Evolutionary conservation across 2,113 vertebrate genomes (phyloP).

Genomic region (Pyrgilauda ruficollis): DNA sequence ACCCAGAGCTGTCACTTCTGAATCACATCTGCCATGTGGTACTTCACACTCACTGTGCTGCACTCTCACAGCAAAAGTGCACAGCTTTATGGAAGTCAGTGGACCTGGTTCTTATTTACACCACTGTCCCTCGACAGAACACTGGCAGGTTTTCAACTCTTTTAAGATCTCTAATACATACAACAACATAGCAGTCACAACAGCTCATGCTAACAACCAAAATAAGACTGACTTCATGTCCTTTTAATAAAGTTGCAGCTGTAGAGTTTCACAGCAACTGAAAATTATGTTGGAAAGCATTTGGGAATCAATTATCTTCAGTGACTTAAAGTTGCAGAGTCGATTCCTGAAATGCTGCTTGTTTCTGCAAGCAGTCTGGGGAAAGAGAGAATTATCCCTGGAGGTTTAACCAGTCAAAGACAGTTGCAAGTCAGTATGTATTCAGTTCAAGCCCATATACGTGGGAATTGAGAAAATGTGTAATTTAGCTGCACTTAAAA

Average conservation of each 20-base stretch:
- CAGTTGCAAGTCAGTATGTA: background rate
- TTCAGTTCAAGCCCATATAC: background rate
- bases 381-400: background rate
- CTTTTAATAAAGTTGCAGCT: background rate
- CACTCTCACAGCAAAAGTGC: background rate
- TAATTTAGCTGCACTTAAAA: background rate
- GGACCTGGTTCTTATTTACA: background rate
- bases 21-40: background rate
- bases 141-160: background rate
- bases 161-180: background rate
- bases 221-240: background rate
- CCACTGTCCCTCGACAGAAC: background rate
- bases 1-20: background rate
- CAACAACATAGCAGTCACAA: background rate
- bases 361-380: background rate
- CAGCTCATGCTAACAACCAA: background rate
- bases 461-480: background rate
- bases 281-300: background rate
- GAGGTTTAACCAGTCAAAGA: slow-evolving; percentile 23
- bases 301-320: background rate
- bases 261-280: background rate
- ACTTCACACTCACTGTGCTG: background rate
- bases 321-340: background rate
- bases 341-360: slow-evolving; percentile 5
- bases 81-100: background rate